Evolutionary conservation across 2,113 vertebrate genomes (phyloP), one percentile per base, ranked within the genome.

Genomic region (Origma solitaria): DNA sequence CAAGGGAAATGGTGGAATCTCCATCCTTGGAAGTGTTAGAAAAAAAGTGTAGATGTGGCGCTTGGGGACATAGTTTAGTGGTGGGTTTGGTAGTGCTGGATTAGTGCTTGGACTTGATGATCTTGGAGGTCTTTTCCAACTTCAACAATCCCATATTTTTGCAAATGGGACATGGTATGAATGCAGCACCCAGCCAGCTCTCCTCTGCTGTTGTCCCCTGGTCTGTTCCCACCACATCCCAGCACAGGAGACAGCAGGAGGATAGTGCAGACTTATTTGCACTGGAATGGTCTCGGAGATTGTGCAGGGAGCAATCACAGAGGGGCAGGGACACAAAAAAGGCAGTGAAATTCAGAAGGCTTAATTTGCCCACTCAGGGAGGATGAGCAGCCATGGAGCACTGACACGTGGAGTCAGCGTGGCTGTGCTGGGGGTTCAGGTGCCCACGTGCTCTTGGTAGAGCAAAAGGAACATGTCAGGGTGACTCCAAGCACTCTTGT

Each of bases 371-470:
- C 33, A 2, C 19, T 15, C 57, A 3, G 30, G 7, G 47, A 49
- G 1, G 3, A 40, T 2, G 38, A 40, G 5, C 1, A 20, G 58
- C 25, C 51, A 3, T 62, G 3, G 2, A 45, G 35, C 23, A 2
- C 1, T 4, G 57, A 64, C 64, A 11, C 0, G 1, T 9, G 68
- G 35, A 27, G 40, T 5, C 45, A 13, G 23, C 1, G 0, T 0
- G 47, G 73, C 56, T 9, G 40, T 4, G 50, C 44, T 1, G 0
- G 15, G 4, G 42, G 44, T n/a, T 7, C 1, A 1, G 31, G 38
- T 3, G 4, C 17, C 58, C 20, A 2, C 4, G 0, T 1, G 30
- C 40, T 75, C 76, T 24, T 42, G 3, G 3, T 2, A 19, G 56
- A 82, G 21, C 27, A 40, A 91, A 49, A 50, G 15, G 25, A 77